Conservation (phyloP, 2,113 vertebrate genomes). For the Lepidothrix coronata region DNA sequence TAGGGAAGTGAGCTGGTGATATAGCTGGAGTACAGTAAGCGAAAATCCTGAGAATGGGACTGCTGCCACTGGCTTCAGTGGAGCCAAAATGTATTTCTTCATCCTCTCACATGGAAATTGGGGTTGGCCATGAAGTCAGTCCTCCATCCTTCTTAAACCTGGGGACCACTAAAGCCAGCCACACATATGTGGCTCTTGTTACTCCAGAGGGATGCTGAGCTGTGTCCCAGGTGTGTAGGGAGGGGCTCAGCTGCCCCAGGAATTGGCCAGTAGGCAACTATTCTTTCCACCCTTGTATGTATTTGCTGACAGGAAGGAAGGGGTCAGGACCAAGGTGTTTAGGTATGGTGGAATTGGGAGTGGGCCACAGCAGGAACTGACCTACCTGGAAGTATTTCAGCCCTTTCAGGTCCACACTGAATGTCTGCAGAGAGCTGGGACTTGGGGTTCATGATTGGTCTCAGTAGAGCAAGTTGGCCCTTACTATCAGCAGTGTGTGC, state of each 20-base stretch:
- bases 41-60: neutral
- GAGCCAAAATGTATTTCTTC: slow-evolving; percentile 15
- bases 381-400: neutral
- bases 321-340: neutral
- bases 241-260: neutral
- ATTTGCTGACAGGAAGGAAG: neutral
- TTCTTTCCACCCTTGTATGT: neutral
- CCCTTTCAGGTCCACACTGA: neutral
- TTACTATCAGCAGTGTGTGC: neutral
- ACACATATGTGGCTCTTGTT: neutral
- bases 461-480: neutral
- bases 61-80: neutral
- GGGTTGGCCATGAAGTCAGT: neutral
- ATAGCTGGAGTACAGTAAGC: neutral
- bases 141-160: neutral
- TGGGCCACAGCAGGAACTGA: neutral
- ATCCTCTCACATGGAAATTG: neutral
- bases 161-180: neutral
- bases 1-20: neutral
- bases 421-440: too few relatives aligned
- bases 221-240: neutral
- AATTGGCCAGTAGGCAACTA: fast-evolving
- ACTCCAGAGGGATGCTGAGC: neutral
- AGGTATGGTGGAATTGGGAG: neutral
- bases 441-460: neutral